Percentiles rank a stretch among this genome's conserved stretches.
Conservation (phyloP, 2,797 vertebrate genomes). For the Microctenopoma stevenorrisi region DNA sequence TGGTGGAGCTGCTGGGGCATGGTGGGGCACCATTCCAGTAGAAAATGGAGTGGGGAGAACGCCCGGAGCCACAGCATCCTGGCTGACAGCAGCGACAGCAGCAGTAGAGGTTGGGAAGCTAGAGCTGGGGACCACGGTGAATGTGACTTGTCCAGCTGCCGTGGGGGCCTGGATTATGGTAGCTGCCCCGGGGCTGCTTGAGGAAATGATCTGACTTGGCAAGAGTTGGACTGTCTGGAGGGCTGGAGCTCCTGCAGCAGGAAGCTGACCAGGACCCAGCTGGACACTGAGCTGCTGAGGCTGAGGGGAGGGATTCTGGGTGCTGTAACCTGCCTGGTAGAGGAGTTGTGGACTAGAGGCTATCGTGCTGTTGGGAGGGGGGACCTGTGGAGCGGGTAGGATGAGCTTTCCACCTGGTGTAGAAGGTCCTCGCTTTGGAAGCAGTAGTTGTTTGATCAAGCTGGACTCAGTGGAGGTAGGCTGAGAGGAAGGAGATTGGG, state of each 20-base stretch:
- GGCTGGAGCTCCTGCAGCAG: conserved; percentile 81
- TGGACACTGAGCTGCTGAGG: conserved; percentile 95
- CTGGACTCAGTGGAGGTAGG: conserved; percentile 96
- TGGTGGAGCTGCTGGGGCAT: conserved; percentile 60
- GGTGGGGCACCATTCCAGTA: conserved; percentile 81
- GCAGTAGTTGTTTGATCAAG: conserved; percentile 98
- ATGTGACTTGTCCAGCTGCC: conserved; percentile 93
- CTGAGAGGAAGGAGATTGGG: conserved; percentile 86
- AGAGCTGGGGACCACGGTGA: conserved; percentile 99
- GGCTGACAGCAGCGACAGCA: conserved; percentile 88
- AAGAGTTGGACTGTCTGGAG: conserved; percentile 95
- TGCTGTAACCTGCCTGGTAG: conserved; percentile 89
- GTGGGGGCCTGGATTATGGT: conserved; percentile 95
- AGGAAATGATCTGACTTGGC: conserved; percentile 93
- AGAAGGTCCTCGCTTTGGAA: conserved; percentile 97
- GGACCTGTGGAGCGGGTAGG: conserved; percentile 96
- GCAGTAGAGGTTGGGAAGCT: conserved; percentile 91
- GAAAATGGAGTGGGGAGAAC: conserved; percentile 87
- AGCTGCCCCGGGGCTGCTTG: conserved; percentile 86
- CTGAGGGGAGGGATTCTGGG: conserved; percentile 88
- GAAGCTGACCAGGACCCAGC: conserved; percentile 91
- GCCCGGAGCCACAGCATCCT: conserved; percentile 88
- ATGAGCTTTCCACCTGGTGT: conserved; percentile 98
- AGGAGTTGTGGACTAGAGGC: conserved; percentile 93
- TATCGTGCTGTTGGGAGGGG: conserved; percentile 90